Evolutionary conservation across 2,888 invertebrate genomes (phyloP).

Genomic region (Andrena camellia): DNA sequence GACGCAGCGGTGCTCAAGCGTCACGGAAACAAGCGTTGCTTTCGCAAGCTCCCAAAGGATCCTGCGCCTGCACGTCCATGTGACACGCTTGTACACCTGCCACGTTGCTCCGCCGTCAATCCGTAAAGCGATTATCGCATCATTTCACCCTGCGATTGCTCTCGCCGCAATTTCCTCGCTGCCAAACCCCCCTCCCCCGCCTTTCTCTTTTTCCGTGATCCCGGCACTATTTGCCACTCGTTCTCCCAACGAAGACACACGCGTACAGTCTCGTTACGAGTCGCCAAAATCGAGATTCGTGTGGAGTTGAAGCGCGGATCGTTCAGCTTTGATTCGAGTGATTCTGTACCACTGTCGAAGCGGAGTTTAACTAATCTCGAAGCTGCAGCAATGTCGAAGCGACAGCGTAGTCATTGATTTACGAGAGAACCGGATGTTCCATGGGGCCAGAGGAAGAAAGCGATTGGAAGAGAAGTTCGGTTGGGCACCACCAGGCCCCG

Average conservation of each 20-base stretch:
- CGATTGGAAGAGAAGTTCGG: constrained; percentile 43
- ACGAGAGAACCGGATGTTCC: background rate
- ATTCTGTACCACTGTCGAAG: background rate
- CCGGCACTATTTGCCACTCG: constrained; percentile 4
- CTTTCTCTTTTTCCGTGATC: background rate
- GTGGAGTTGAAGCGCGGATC: background rate
- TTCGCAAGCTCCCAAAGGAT: constrained; percentile 51
- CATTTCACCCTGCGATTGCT: constrained; percentile 46
- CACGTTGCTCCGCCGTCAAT: constrained; percentile 49
- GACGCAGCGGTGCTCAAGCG: constrained; percentile 77
- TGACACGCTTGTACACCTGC: constrained; percentile 44
- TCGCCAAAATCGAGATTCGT: background rate
- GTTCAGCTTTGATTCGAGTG: background rate
- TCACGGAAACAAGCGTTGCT: constrained; percentile 70
- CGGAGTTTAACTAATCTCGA: background rate
- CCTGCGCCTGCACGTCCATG: constrained; percentile 33
- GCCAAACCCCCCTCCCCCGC: background rate
- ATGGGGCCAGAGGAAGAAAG: background rate
- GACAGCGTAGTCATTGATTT: background rate
- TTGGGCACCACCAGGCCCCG: constrained; percentile 71
- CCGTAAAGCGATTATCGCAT: constrained; percentile 61
- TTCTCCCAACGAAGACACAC: background rate
- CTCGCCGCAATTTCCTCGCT: constrained; percentile 37
- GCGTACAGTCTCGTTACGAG: too few relatives aligned
- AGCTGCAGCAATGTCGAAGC: background rate